Evolutionary conservation across 2,113 vertebrate species (phyloP), one percentile per base, ranked within the genome.

Genomic region (Pao palembangensis): DNA sequence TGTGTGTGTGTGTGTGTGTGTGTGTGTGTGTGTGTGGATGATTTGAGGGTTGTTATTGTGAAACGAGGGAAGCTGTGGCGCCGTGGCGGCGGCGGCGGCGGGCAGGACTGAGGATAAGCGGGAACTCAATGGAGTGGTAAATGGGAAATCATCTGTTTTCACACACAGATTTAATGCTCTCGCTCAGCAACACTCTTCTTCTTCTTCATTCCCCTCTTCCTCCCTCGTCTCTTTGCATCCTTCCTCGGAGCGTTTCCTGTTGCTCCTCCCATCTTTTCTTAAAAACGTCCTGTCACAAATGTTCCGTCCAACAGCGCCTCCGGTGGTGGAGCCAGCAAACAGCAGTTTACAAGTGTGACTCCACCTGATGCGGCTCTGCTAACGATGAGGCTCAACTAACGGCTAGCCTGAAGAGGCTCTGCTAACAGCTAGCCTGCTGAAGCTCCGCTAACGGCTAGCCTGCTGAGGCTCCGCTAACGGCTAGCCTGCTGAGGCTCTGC

Each of bases 41-140:
- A 46, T 64, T 76, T 64, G 53, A 73, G 65, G 75, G 69, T 67
- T 67, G 59, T 84, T 84, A 73, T 82, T 82, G 82, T 76, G 82
- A 82, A 84, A 81, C 67, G 80, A 84, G 84, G 79, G 76, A 76
- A 84, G 78, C 82, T 59, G 71, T 67, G 74, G 73, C 25, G 61
- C 71, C 75, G n/a, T n/a, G n/a, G n/a, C n/a, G n/a, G 63, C 87
- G 74, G 71, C 78, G 74, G 80, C 73, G 69, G 76, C 74, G 83
- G 75, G 73, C 81, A 71, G 67, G 85, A 90, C 88, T 78, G 87
- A 75, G 74, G 88, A 91, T 87, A 92, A 84, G 79, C 87, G 71
- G 75, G 90, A 79, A 91, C 80, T 91, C 92, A 94, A 93, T 92
- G 92, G 79, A 90, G 90, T 94, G 93, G 92, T 94, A 94, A 96